A percentile compares a stretch with the other conserved stretches of the same genome.
Evolutionary conservation across 2,113 vertebrate species (phyloP).

Genomic region (Eolophus roseicapilla): DNA sequence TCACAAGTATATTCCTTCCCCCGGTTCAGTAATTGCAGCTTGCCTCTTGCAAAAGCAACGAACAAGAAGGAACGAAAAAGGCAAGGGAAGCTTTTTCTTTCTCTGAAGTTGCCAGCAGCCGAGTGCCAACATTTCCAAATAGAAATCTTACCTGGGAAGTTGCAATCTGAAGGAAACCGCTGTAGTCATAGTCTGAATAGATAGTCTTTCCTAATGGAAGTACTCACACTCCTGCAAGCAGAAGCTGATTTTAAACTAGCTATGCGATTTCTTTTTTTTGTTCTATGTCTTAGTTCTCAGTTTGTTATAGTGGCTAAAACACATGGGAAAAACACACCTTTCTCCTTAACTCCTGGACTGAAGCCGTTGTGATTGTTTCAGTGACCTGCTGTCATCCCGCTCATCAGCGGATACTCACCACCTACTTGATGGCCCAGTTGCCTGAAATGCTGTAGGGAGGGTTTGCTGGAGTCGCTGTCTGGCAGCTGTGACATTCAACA

Average conservation of each 20-base stretch:
- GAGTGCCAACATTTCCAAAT: neutral
- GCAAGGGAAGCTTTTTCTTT: neutral
- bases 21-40: neutral
- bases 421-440: neutral
- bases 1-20: neutral
- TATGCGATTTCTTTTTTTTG: neutral
- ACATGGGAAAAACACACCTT: accelerated
- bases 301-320: neutral
- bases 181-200: neutral
- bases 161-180: neutral
- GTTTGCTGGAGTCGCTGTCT: neutral
- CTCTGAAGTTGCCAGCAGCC: neutral
- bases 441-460: neutral
- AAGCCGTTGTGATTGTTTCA: neutral
- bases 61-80: neutral
- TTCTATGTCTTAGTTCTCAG: neutral
- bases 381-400: neutral
- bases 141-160: neutral
- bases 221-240: neutral
- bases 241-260: neutral
- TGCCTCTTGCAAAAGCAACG: neutral
- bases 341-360: neutral
- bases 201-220: neutral
- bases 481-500: neutral
- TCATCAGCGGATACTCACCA: neutral